Conservation (phyloP, 1,140 invertebrate genomes). For the Apis laboriosa region DNA sequence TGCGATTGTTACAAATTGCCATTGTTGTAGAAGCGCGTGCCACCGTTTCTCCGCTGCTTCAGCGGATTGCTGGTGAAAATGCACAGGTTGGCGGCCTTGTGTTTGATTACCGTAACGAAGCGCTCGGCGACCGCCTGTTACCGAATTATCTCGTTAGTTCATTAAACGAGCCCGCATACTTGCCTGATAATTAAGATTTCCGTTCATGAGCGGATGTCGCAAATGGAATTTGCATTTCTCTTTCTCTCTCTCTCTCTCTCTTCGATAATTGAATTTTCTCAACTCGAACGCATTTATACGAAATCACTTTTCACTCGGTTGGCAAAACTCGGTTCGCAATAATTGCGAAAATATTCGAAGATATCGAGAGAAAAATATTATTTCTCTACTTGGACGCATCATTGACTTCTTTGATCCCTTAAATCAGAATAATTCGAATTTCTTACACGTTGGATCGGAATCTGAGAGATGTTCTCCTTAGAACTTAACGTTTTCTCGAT, state of each 20-base stretch:
- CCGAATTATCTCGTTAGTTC: constrained; percentile 64
- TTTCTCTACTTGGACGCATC: too few relatives aligned
- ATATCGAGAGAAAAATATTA: too few relatives aligned
- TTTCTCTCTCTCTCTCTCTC: constrained; percentile 37
- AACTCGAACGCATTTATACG: too few relatives aligned
- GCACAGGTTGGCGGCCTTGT: constrained; percentile 46
- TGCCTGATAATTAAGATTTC: constrained; percentile 46
- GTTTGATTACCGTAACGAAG: constrained; percentile 38
- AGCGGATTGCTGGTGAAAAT: constrained; percentile 48
- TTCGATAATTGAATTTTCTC: constrained; percentile 23
- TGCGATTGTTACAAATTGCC: constrained; percentile 8
- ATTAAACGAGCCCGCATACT: constrained; percentile 18
- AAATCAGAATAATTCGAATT: too few relatives aligned
- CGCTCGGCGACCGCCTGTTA: constrained; percentile 19
- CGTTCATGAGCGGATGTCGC: constrained; percentile 33
- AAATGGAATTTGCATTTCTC: constrained; percentile 1
- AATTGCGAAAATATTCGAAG: too few relatives aligned
- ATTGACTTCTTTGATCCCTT: too few relatives aligned
- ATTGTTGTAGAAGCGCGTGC: constrained; percentile 38
- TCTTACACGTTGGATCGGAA: too few relatives aligned
- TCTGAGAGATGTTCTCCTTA: too few relatives aligned
- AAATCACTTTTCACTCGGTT: too few relatives aligned
- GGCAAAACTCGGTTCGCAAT: too few relatives aligned
- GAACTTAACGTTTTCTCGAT: too few relatives aligned
- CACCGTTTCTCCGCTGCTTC: not conserved